Conservation (phyloP, 2,888 invertebrate genomes). For the Morpho deidamia region DNA sequence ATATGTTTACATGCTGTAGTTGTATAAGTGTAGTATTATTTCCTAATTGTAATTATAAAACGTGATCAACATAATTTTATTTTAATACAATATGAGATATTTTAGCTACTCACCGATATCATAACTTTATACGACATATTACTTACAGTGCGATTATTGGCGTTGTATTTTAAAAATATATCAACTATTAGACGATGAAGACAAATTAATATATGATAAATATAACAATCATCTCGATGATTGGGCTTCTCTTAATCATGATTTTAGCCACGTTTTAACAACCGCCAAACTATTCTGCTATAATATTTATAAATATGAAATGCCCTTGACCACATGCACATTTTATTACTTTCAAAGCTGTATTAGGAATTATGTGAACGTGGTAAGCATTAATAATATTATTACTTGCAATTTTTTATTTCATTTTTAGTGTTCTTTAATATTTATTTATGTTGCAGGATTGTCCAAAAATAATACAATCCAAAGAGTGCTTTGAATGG, state of each 20-base stretch:
- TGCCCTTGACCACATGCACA: conserved; percentile 40
- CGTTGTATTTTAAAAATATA: conserved; percentile 47
- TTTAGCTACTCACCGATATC: not conserved
- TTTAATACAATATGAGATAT: too few relatives aligned
- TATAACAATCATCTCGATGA: conserved; percentile 46
- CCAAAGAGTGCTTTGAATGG: conserved; percentile 37
- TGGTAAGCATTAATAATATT: conserved; percentile 31
- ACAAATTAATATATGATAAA: conserved; percentile 36
- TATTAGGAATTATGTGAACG: conserved; percentile 39
- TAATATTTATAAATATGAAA: conserved; percentile 22
- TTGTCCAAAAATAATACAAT: conserved; percentile 43
- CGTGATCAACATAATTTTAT: too few relatives aligned
- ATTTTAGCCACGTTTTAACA: conserved; percentile 37
- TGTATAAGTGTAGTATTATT: too few relatives aligned
- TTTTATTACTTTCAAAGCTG: conserved; percentile 41
- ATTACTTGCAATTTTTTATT: not conserved
- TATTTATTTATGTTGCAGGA: conserved; percentile 39
- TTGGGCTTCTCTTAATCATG: conserved; percentile 48
- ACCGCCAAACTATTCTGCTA: conserved; percentile 45
- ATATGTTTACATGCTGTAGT: too few relatives aligned
- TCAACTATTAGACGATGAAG: conserved; percentile 29
- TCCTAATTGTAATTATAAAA: too few relatives aligned
- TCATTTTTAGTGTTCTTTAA: too few relatives aligned
- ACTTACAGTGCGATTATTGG: conserved; percentile 49
- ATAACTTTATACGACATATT: not conserved